Evolutionary conservation across 1,140 invertebrate species (phyloP), one percentile per base, ranked within the genome.

Genomic region (Odontomachus brunneus): DNA sequence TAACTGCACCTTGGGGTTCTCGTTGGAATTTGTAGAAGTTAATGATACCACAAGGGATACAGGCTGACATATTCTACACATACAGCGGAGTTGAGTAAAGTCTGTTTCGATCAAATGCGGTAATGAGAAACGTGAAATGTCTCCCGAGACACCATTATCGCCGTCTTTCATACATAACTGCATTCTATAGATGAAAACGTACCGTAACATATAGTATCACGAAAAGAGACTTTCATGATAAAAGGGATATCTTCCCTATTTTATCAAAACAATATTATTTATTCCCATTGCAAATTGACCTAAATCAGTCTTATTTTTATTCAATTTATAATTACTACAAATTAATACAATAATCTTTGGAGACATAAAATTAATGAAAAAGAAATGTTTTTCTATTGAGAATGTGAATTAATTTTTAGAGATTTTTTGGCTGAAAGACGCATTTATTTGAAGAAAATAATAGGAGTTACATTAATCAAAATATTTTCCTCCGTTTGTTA

Each of bases 51-150:
- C 55, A 15, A 19, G 17, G 55, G 76, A 69, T 57, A 24, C 33
- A 59, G 2, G 1, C 5, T 7, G 17, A 11, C 1, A 24, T 5
- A 22, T 59, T 60, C n/a, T n/a, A 3, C 7, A 49, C n/a, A 53
- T n/a, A n/a, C 17, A 11, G 26, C 17, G 33, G 38, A 57, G 73
- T 24, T 19, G 53, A 75, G 62, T 38, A 53, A 60, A 57, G 81
- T 5, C 11, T 22, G 33, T 44, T 24, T 51, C 48, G 24, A 85
- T 83, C 59, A 72, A 67, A 48, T 17, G 33, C 44, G 19, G 22
- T 57, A 57, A 78, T 84, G 62, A 73, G 29, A 66, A 84, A 86
- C 29, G 44, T 49, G 69, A 86, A 74, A 44, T 0, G n/a, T 66
- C 65, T 3, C 49, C 12, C 3, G 26, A 22, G 81, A 44, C 22